phyloP scores from a whole-genome alignment of 1,140 invertebrate species.

The Caenorhabditis briggsae region DNA sequence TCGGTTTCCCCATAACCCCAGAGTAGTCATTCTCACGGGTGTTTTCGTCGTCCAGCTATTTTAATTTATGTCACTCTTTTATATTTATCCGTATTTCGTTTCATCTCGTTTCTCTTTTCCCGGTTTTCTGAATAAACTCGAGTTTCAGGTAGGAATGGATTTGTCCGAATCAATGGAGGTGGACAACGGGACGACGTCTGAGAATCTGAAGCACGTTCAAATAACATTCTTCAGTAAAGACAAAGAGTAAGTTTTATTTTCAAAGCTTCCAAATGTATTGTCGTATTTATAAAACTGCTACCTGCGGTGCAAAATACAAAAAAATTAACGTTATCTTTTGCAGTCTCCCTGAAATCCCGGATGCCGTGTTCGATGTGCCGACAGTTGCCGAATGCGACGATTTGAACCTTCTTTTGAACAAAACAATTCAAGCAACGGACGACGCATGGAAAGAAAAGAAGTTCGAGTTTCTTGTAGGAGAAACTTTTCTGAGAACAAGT shows the following conservation, averaged over 20 bases:
- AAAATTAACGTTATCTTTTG: neutral
- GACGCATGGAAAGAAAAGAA: constrained; percentile 68
- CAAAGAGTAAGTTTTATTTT: constrained; percentile 52
- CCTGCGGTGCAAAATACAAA: too few relatives aligned
- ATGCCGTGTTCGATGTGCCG: constrained; percentile 61
- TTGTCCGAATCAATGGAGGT: neutral
- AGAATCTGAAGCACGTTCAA: constrained; percentile 41
- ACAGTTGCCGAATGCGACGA: constrained; percentile 44
- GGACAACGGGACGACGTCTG: neutral
- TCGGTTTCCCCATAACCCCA: neutral
- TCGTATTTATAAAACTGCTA: too few relatives aligned
- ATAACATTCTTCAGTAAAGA: constrained; percentile 59
- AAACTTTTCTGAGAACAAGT: constrained; percentile 66
- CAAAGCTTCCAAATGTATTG: neutral
- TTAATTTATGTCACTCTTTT: neutral
- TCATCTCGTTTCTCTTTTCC: neutral
- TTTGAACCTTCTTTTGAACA: constrained; percentile 63
- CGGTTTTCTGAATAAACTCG: neutral
- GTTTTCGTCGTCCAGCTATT: neutral
- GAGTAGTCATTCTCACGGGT: neutral
- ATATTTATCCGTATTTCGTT: neutral
- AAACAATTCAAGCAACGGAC: constrained; percentile 13
- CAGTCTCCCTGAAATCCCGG: constrained; percentile 21
- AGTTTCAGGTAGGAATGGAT: neutral
- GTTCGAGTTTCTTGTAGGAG: constrained; percentile 75